A percentile compares a stretch with the other conserved stretches of the same genome.
Conservation (phyloP, 2,113 vertebrate genomes). For the Notarius lentiginosus region DNA sequence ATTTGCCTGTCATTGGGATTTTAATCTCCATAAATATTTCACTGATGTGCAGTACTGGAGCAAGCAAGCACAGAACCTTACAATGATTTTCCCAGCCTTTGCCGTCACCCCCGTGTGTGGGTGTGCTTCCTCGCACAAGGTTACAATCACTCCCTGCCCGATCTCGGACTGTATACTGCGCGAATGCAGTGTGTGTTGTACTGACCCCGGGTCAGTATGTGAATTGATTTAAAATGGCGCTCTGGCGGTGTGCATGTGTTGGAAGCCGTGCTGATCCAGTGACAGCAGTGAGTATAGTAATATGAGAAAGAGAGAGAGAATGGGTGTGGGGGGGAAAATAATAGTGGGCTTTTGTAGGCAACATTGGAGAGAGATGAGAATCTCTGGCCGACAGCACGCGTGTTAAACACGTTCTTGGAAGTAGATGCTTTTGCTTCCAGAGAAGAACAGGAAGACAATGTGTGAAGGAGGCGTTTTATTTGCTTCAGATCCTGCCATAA, state of each 20-base stretch:
- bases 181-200: constrained; percentile 15
- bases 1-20: constrained; percentile 31
- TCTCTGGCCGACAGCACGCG: neutral
- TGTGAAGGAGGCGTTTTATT: constrained; percentile 16
- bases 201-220: constrained; percentile 35
- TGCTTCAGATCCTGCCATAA: neutral
- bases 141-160: constrained; percentile 14
- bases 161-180: neutral
- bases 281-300: neutral
- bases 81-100: constrained; percentile 50
- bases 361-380: neutral
- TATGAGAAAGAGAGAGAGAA: neutral
- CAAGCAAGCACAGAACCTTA: constrained; percentile 29
- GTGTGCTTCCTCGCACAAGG: neutral
- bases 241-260: constrained; percentile 21
- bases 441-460: neutral
- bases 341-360: neutral
- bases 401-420: neutral
- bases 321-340: neutral
- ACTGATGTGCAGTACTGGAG: constrained; percentile 19
- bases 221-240: constrained; percentile 48
- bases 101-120: neutral
- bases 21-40: constrained; percentile 49
- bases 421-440: neutral
- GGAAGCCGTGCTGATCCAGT: neutral